Evolutionary conservation across 2,888 invertebrate genomes (phyloP).

Genomic region (Cryptus armator): DNA sequence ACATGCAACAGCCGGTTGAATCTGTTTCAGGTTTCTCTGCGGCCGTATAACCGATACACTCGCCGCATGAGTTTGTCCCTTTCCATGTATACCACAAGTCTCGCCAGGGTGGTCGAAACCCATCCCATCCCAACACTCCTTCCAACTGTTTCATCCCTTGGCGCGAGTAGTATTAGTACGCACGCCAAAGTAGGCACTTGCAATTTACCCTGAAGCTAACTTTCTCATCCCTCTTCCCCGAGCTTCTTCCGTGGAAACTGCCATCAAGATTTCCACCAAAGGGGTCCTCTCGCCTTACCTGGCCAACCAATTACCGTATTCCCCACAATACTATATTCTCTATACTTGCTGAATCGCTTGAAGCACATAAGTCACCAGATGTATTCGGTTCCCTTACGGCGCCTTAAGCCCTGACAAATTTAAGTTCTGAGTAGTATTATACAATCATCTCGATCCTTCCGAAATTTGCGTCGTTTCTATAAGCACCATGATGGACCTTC

Average conservation of each 20-base stretch:
- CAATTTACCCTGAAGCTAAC: conserved; percentile 65
- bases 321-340: conserved; percentile 27
- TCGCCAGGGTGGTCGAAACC: conserved; percentile 46
- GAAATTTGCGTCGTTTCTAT: background rate
- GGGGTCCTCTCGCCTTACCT: conserved; percentile 67
- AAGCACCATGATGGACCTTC: background rate
- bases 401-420: conserved; percentile 1
- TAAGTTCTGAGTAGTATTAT: conserved; percentile 13
- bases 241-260: conserved; percentile 47
- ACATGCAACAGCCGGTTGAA: conserved; percentile 66
- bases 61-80: conserved; percentile 52
- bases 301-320: conserved; percentile 70
- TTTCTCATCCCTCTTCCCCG: conserved; percentile 36
- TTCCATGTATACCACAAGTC: conserved; percentile 39
- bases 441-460: background rate
- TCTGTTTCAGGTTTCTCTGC: conserved; percentile 39
- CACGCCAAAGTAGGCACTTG: conserved; percentile 67
- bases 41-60: conserved; percentile 7
- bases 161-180: conserved; percentile 35
- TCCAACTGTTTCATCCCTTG: conserved; percentile 39
- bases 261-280: conserved; percentile 65
- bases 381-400: conserved; percentile 30
- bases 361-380: conserved; percentile 26
- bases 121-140: conserved; percentile 64
- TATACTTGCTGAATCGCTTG: background rate